Evolutionary conservation across 2,888 invertebrate genomes (phyloP), one percentile per base, ranked within the genome.

Genomic region (Oxycera nigricornis): DNA sequence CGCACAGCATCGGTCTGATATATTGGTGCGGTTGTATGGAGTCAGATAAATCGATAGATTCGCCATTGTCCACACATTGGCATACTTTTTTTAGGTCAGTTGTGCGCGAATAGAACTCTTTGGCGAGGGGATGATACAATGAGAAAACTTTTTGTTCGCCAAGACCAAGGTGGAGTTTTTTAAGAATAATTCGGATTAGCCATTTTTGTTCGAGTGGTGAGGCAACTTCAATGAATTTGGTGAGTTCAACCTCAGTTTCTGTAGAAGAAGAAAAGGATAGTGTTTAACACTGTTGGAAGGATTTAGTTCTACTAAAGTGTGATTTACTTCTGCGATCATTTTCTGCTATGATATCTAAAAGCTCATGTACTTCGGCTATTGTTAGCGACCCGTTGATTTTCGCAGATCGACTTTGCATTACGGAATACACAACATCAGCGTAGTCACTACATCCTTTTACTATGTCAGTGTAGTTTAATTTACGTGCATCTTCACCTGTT

Each of bases 1-100:
- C 93, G 2, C 95, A 92, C 61, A 96, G 85, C 96, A 97, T 97
- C 0, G 97, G 96, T 72, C 92, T 89, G 80, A 96, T 91, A 1
- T 94, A 91, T 72, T 89, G 89, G 83, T 95, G 95, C 11, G 96
- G 83, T 76, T 55, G 30, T n/a, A 41, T 35, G 20, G 46, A 9
- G 30, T 57, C 39, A 30, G 79, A 77, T 0, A 82, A 73, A 46
- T 79, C 73, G 14, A 78, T 30, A 11, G 75, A 73, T 61, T 74
- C 76, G 7, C 77, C 72, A 1, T 41, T 76, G 0, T 80, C 77
- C 9, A 77, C 65, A 9, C 73, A 41, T n/a, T 76, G 74, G 76
- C 83, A 83, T 78, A 93, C 91, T 87, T 91, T 91, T 30, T 86
- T 85, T 46, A 96, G 85, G 82, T 89, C 91, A 76, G 89, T 89